Evolutionary conservation across 2,888 invertebrate species (phyloP), one percentile per base, ranked within the genome.

Genomic region (Drosophila lutescens): DNA sequence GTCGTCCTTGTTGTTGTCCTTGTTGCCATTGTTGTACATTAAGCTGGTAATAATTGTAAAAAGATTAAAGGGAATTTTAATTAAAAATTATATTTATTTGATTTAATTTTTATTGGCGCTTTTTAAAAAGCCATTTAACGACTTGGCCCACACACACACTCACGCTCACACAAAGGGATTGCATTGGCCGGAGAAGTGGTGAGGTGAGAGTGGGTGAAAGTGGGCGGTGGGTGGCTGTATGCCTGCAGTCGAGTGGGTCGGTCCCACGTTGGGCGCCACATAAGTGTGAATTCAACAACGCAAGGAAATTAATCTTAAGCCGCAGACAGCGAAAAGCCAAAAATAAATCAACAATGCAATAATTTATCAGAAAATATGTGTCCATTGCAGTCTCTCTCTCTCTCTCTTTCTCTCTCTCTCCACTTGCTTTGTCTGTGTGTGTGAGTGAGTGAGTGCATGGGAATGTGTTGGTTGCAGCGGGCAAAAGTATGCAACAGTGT

Each of bases 291-390:
- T 83, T 80, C 79, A 82, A 78, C 76, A 78, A 78, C 86, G 77
- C 84, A 88, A 89, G 85, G 81, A 89, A 89, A 89, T 89, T 88
- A 89, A 89, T 89, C 89, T 88, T 81, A 83, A 89, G 89, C 88
- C 85, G 89, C 89, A 88, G 89, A 89, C 89, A 85, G 88, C 81
- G 86, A 85, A 88, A 88, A 89, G 86, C 86, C 86, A 85, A 86
- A 88, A 88, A 86, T 86, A 86, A 86, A 86, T 86, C 86, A 86
- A 86, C 85, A 82, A 80, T 75, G 85, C 83, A 83, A 89, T 89
- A 88, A 89, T 88, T 89, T 88, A 89, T 83, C 85, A 86, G 85
- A 80, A 84, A 83, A 88, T 86, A 88, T 88, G 83, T 83, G 88
- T 80, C 81, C 76, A 84, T 77, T 83, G 86, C 84, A 82, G 81